These are phyloP conservation scores for Diuraphis noxia DNA, from an alignment of 1,140 invertebrate species.

Conservation along the genomic window DNA sequence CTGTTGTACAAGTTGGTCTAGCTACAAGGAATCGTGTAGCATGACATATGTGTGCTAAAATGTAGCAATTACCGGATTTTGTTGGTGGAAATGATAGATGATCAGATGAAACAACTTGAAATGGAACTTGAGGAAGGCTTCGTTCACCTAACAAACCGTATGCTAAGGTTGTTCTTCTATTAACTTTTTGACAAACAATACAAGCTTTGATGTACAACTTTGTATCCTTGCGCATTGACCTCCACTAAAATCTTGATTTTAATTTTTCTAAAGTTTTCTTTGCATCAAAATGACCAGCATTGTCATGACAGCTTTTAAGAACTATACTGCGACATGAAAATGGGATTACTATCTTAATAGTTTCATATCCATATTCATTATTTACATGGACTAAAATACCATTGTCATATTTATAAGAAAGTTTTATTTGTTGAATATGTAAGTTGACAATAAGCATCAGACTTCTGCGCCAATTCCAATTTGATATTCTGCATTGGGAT, in stretches of 20 bases:
- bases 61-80: constrained; percentile 13
- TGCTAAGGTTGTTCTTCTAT: constrained; percentile 19
- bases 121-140: neutral
- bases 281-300: constrained; percentile 31
- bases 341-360: neutral
- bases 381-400: constrained; percentile 8
- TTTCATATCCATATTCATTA: neutral
- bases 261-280: constrained; percentile 34
- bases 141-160: constrained; percentile 21
- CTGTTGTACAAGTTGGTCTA: constrained; percentile 10
- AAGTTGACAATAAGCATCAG: constrained; percentile 20
- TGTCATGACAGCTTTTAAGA: neutral
- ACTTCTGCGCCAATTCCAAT: neutral
- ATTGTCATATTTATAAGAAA: neutral
- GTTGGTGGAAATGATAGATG: neutral
- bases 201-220: neutral
- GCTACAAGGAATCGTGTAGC: constrained; percentile 13
- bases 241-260: constrained; percentile 18
- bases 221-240: constrained; percentile 15
- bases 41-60: neutral
- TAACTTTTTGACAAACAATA: constrained; percentile 30
- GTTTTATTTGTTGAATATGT: neutral
- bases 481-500: neutral
- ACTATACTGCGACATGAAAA: constrained; percentile 9
- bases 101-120: constrained; percentile 22